Base-by-base conservation (phyloP, 1,140 invertebrate genomes). In the Neocloeon triangulifer region DNA sequence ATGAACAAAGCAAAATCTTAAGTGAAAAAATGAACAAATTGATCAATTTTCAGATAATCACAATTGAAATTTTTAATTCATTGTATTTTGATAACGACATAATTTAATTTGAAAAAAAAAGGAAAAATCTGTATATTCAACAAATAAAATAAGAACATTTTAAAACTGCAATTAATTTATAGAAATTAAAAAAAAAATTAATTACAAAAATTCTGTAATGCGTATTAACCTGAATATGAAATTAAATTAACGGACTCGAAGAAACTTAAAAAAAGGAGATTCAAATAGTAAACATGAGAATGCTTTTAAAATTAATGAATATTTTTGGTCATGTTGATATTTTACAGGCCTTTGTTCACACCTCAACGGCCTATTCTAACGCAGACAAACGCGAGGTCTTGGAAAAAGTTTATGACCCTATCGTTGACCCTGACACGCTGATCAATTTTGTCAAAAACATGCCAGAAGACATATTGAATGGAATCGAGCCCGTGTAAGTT, bases 331-430 rank as follows among this genome's bases (percentile, higher is more conserved):
- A 18, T 34, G 9, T 27, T 39, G 26, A 19, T 37, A 17, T 37
- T 38, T 52, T 47, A 19, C 45, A 69, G 69, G 76, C 75, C 17
- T 59, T 85, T 26, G 62, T 86, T 1, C 78, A 88, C 50, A 73
- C 88, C 4, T 86, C 81, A 2, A 88, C 82, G 2, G 82, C 81
- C 0, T 88, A 82, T 50, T 79, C 75, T 42, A 88, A 88, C 50
- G 66, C 75, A 0, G 71, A 82, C 34, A 61, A 64, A 23, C 49
- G 52, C 4, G 56, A 66, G 21, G 64, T 84, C 9, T 61, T 70
- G 23, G 79, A 85, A 51, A 50, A 51, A 9, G 65, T 85, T 8
- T 82, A 82, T 44, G 62, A 63, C 51, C 62, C 70, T 0, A 59
- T 66, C 0, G 63, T 65, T 16, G 63, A 73, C 41, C 66, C 69